A percentile compares a stretch with the other conserved stretches of the same genome.
phyloP scores from a whole-genome alignment of 2,888 invertebrate species.

The Pyrrhia umbra region DNA sequence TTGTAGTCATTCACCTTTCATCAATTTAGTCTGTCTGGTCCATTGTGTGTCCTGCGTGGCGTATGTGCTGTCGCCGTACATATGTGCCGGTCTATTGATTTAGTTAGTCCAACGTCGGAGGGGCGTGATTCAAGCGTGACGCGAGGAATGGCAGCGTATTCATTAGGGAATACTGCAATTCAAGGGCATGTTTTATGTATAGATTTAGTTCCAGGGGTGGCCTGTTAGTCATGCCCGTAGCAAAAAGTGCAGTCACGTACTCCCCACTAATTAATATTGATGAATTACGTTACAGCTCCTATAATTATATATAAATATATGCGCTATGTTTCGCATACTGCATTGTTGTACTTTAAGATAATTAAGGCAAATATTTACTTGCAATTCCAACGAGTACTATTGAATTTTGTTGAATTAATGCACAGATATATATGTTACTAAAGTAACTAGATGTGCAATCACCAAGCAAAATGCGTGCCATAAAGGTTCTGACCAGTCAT shows the following conservation, averaged over 20 bases:
- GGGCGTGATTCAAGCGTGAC: constrained; percentile 83
- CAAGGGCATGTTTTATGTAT: constrained; percentile 57
- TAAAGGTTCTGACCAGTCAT: too few species aligned
- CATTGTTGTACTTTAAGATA: background rate
- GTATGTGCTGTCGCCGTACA: constrained; percentile 13
- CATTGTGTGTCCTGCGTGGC: constrained; percentile 45
- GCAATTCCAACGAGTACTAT: too few species aligned
- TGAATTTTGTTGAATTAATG: too few species aligned
- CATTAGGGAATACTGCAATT: constrained; percentile 63
- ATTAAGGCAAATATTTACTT: constrained; percentile 1
- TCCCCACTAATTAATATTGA: constrained; percentile 23
- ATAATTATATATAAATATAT: constrained; percentile 16
- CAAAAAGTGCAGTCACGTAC: constrained; percentile 38
- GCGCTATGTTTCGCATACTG: background rate
- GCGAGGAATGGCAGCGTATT: constrained; percentile 62
- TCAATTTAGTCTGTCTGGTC: constrained; percentile 49
- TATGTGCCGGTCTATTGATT: constrained; percentile 81
- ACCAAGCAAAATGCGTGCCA: too few species aligned
- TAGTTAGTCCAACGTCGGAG: constrained; percentile 76
- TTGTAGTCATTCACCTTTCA: constrained; percentile 44
- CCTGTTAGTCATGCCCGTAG: constrained; percentile 31
- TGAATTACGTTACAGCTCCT: constrained; percentile 5
- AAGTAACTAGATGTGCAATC: too few species aligned
- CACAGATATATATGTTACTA: too few species aligned
- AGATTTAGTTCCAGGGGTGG: constrained; percentile 26